Evolutionary conservation across 1,140 invertebrate genomes (phyloP), one percentile per base, ranked within the genome.

Genomic region (Aleiodes sp.): DNA sequence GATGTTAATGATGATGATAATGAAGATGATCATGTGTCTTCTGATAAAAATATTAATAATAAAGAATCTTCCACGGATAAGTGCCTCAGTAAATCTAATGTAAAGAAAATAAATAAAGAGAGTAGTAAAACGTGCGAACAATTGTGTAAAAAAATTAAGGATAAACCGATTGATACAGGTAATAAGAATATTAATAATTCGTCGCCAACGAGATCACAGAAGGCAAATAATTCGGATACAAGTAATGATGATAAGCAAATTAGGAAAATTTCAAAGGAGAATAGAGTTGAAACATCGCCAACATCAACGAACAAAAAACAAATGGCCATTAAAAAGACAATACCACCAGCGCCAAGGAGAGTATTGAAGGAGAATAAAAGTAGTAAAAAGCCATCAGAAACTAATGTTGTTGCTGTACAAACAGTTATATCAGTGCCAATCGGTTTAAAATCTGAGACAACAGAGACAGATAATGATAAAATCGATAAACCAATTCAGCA

Each of bases 341-440:
- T 70, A 4, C 61, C 73, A 1, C 61, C 78, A 9, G 52, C 63
- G 0, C 76, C 82, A 0, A 75, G 83, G 29, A 75, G 84, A 21
- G 76, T 85, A 24, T 68, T 85, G 1, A 86, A 86, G 10, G 84
- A 86, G 70, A 86, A 84, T 16, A 86, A 86, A 43, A 78, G 74
- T 41, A 84, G 79, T 35, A 85, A 84, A 33, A 86, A 85, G 24
- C 57, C 61, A 19, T 68, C 31, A 2, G 77, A 78, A 39, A 65
- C 68, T 31, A 75, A 62, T 63, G 67, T 19, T 1, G 67, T 75
- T 2, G 78, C 69, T 7, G 78, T 82, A 4, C 82, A 83, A 57
- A 80, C 81, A 2, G 59, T 82, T 8, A 78, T 83, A 60, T 82
- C 81, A 1, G 26, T 83, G 3, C 79, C 82, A 0, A 70, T 82